Conservation (phyloP, 1,140 invertebrate species). For the Cyclargus thomasi region DNA sequence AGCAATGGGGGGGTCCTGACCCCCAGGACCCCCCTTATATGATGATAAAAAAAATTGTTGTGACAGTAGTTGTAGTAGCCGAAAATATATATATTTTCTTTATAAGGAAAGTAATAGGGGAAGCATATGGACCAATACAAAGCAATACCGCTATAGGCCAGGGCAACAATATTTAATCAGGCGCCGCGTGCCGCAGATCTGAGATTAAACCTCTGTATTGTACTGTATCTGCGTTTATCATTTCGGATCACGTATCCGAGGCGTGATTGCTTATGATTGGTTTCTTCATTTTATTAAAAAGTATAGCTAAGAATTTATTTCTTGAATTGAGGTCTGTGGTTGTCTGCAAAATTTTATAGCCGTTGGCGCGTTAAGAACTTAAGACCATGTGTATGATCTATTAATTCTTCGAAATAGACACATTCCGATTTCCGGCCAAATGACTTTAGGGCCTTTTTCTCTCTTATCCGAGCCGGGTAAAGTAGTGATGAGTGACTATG, state of each 20-base stretch:
- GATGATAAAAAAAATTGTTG: not conserved
- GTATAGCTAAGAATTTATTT: not conserved
- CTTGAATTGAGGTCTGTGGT: not conserved
- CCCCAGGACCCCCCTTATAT: too few relatives aligned
- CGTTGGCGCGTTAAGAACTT: not conserved
- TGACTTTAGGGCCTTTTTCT: too few relatives aligned
- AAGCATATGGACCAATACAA: not conserved
- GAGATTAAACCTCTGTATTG: slow-evolving; percentile 22
- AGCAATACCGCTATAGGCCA: slow-evolving; percentile 15
- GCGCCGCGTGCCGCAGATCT: slow-evolving; percentile 6
- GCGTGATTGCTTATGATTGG: slow-evolving; percentile 23
- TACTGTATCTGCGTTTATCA: slow-evolving; percentile 26
- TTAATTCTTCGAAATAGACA: not conserved
- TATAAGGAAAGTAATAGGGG: not conserved
- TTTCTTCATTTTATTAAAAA: slow-evolving; percentile 1
- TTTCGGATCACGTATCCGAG: slow-evolving; percentile 43
- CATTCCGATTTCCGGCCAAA: too few relatives aligned
- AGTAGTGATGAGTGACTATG: too few relatives aligned
- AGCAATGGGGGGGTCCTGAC: too few relatives aligned
- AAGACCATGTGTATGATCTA: not conserved
- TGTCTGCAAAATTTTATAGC: not conserved
- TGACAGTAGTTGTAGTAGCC: not conserved
- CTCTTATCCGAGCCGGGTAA: too few relatives aligned
- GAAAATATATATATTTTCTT: not conserved
- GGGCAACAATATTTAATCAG: slow-evolving; percentile 20